Evolutionary conservation across 2,888 invertebrate species (phyloP).

Genomic region (Silvanus unidentatus): DNA sequence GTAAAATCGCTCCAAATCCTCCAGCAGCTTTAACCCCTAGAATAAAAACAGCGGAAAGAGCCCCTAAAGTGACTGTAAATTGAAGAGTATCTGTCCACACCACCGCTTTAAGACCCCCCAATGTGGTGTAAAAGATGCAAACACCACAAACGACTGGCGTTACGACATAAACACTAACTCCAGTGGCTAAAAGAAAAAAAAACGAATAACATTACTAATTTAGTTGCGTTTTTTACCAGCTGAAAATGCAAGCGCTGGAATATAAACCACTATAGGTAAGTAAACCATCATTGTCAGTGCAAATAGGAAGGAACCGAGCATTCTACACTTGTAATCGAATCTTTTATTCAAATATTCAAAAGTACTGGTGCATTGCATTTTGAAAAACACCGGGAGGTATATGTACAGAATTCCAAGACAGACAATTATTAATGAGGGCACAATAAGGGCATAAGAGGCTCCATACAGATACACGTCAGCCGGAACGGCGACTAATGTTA

Average conservation of each 20-base stretch:
- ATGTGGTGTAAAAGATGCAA: slow-evolving; percentile 70
- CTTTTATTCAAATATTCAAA: slow-evolving; percentile 64
- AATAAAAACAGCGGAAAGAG: slow-evolving; percentile 51
- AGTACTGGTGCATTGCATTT: slow-evolving; percentile 62
- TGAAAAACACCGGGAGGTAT: slow-evolving; percentile 63
- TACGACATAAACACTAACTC: slow-evolving; percentile 58
- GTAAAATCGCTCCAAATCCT: slow-evolving; percentile 54
- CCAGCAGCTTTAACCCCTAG: slow-evolving; percentile 54
- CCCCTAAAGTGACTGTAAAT: slow-evolving; percentile 53
- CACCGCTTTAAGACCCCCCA: slow-evolving; percentile 64
- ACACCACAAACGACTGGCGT: slow-evolving; percentile 63
- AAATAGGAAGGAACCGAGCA: slow-evolving; percentile 56
- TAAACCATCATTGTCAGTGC: slow-evolving; percentile 54
- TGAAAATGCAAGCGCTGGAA: slow-evolving; percentile 64
- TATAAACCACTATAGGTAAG: slow-evolving; percentile 63
- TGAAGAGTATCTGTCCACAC: slow-evolving; percentile 60
- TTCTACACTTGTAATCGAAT: slow-evolving; percentile 55
- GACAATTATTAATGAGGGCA: slow-evolving; percentile 43
- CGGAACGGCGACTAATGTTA: slow-evolving; percentile 67
- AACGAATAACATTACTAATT: too few species aligned
- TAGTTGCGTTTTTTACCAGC: slow-evolving; percentile 49
- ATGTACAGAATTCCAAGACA: slow-evolving; percentile 39
- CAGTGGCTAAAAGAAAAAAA: slow-evolving; percentile 62
- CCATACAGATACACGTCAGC: slow-evolving; percentile 70
- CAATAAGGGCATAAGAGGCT: slow-evolving; percentile 53